phyloP scores from a whole-genome alignment of 2,888 invertebrate genomes.

The Coelinius sp. region DNA sequence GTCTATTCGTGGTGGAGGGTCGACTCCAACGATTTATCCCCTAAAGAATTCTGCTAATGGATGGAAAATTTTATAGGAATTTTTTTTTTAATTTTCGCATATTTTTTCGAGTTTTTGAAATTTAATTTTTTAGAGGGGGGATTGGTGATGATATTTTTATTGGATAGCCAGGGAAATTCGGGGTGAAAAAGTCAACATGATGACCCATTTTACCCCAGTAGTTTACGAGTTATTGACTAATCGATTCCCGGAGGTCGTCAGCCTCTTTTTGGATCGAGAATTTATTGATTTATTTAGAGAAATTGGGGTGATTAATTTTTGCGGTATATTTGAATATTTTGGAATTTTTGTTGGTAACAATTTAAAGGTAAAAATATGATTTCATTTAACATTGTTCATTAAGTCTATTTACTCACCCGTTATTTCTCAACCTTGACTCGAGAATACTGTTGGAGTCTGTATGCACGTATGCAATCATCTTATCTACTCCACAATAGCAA shows the following conservation, averaged over 20 bases:
- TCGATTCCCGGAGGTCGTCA: too few relatives aligned
- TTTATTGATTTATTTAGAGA: too few relatives aligned
- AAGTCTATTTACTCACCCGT: not conserved
- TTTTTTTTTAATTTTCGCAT: not conserved
- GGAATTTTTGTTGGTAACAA: not conserved
- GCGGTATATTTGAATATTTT: not conserved
- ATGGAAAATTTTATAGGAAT: not conserved
- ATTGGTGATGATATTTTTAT: not conserved
- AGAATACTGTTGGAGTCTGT: not conserved
- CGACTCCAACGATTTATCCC: slow-evolving; percentile 1
- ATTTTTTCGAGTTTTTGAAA: not conserved
- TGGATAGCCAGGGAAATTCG: not conserved
- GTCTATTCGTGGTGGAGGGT: slow-evolving; percentile 13
- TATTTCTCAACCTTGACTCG: slow-evolving; percentile 9
- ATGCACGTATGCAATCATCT: slow-evolving; percentile 17
- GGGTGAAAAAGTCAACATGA: not conserved
- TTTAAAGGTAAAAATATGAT: not conserved
- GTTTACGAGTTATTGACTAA: too few relatives aligned
- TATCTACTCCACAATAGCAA: slow-evolving; percentile 8
- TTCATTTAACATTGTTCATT: not conserved
- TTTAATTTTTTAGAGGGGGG: not conserved
- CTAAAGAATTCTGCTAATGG: not conserved
- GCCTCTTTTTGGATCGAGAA: too few relatives aligned
- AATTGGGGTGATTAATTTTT: too few relatives aligned
- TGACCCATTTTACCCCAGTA: too few relatives aligned